Percentiles rank a stretch among this genome's conserved stretches.
Conservation (phyloP, 2,797 vertebrate species). For the Gymnocypris eckloni region DNA sequence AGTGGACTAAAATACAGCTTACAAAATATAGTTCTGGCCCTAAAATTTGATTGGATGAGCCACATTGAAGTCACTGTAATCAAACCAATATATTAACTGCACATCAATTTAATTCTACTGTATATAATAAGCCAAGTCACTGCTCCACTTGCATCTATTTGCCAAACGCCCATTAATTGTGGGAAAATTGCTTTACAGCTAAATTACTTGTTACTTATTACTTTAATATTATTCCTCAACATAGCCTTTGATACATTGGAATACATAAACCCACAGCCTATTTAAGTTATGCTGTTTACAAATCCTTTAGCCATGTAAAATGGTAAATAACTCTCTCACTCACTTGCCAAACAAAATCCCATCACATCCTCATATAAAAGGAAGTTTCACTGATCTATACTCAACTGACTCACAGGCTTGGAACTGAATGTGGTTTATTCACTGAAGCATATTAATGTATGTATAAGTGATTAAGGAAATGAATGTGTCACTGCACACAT, state of each 20-base stretch:
- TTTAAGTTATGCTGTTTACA: constrained; percentile 47
- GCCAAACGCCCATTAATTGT: background rate
- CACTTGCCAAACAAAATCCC: constrained; percentile 49
- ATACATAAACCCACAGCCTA: constrained; percentile 27
- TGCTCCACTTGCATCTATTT: background rate
- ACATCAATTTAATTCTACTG: background rate
- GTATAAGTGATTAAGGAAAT: constrained; percentile 58
- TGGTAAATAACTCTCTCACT: constrained; percentile 39
- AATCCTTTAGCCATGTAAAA: constrained; percentile 44
- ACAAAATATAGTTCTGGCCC: background rate
- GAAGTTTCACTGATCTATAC: background rate
- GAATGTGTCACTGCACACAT: constrained; percentile 24
- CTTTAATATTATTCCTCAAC: background rate
- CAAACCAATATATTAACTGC: background rate
- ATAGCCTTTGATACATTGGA: constrained; percentile 26
- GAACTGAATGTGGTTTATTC: constrained; percentile 40
- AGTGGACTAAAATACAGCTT: background rate
- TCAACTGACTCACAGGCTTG: constrained; percentile 15
- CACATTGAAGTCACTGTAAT: background rate
- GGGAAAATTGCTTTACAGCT: background rate
- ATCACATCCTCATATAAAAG: constrained; percentile 11
- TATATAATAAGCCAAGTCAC: background rate
- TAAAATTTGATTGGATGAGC: background rate
- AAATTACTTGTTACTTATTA: background rate
- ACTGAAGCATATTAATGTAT: constrained; percentile 56